Evolutionary conservation across 2,113 vertebrate species (phyloP).

Genomic region (Pelecanoides urinatrix): DNA sequence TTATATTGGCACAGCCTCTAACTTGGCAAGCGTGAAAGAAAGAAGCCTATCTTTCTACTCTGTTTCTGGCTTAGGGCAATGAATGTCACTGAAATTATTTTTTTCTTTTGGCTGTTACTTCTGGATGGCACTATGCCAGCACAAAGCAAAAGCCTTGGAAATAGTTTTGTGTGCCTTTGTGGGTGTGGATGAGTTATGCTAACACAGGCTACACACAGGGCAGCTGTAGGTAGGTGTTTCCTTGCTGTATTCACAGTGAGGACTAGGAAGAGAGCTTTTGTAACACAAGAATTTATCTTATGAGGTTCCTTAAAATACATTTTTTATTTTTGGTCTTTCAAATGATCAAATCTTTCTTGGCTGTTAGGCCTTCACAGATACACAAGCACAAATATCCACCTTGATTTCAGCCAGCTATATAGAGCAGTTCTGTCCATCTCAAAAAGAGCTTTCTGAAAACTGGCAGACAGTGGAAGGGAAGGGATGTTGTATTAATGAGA

Average conservation of each 20-base stretch:
- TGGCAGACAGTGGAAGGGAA: background rate
- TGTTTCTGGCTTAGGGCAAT: background rate
- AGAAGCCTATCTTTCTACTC: background rate
- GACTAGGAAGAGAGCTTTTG: background rate
- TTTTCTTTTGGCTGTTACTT: background rate
- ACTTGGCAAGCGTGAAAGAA: background rate
- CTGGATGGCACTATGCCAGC: conserved; percentile 12
- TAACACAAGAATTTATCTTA: background rate
- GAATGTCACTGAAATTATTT: background rate
- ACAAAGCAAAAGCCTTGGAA: background rate
- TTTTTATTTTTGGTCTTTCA: background rate
- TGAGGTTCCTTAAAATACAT: background rate
- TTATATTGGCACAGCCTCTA: background rate
- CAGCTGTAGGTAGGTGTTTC: background rate
- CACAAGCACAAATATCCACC: background rate
- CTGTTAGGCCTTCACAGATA: background rate
- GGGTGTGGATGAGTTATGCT: background rate
- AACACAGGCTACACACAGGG: background rate
- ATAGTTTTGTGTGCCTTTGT: background rate
- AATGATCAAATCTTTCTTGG: background rate
- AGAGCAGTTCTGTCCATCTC: background rate
- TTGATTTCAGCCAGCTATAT: background rate
- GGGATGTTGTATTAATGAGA: background rate
- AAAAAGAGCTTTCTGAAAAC: background rate
- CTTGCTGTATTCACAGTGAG: background rate